Conservation (phyloP, 2,113 vertebrate species). For the Phylloscopus trochilus region DNA sequence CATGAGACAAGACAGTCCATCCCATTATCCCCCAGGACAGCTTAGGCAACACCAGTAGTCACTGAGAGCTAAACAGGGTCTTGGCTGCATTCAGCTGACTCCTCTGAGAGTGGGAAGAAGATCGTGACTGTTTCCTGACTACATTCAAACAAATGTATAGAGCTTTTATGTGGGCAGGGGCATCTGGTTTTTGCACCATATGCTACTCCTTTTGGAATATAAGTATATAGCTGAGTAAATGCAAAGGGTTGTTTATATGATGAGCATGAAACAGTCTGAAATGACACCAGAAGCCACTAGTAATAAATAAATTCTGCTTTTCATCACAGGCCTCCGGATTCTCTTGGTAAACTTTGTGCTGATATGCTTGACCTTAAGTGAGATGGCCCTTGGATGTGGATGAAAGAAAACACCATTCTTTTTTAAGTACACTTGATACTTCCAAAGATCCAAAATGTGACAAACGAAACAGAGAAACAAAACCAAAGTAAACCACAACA, state of each 20-base stretch:
- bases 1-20: background rate
- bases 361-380: background rate
- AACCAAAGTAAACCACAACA: background rate
- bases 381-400: background rate
- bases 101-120: slow-evolving; percentile 55
- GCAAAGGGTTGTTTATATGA: slow-evolving; percentile 41
- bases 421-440: background rate
- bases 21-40: background rate
- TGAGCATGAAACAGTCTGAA: slow-evolving; percentile 33
- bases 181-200: slow-evolving; percentile 58
- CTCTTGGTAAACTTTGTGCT: background rate
- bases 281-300: background rate
- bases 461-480: background rate
- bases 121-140: slow-evolving; percentile 66
- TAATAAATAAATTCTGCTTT: slow-evolving; percentile 34
- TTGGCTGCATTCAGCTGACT: slow-evolving; percentile 34
- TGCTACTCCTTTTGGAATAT: slow-evolving; percentile 36
- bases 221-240: slow-evolving; percentile 54
- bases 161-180: slow-evolving; percentile 57
- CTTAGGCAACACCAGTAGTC: background rate
- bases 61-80: background rate
- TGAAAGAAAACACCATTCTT: background rate
- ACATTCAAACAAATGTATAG: slow-evolving; percentile 60
- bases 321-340: background rate
- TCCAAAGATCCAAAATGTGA: background rate